Base-by-base conservation (phyloP, 2,797 vertebrate genomes). In the Orientallactaga sibirica region DNA sequence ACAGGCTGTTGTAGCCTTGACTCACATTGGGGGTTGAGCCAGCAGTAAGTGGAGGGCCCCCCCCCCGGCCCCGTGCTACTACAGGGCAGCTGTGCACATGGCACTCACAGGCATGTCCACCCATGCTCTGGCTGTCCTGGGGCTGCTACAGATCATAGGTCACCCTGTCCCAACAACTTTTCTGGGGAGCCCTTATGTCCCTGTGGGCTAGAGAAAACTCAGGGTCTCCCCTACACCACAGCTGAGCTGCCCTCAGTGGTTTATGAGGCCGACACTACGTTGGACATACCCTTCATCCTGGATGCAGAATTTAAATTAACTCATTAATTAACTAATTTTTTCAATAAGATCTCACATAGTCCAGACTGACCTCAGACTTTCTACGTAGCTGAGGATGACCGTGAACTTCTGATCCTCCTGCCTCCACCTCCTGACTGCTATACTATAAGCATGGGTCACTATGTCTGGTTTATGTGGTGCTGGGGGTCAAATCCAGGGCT, bases 231-330 rank as follows among this genome's bases (percentile, higher is more conserved):
- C 61, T 7, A 0, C 29, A 41, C 41, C 33, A 4, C 29, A 77
- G 20, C 4, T 2, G 24, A 20, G 12, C 55, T 7, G 8, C 0
- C 2, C 3, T 12, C 0, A 7, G n/a, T 24, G 1, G 2, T 0
- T 0, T 33, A 8, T 2, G 43, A 7, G 25, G 18, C 3, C 37
- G 89, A 64, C n/a, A 11, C 2, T 14, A 73, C 75, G 43, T 75
- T 25, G 37, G 62, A 12, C 37, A 11, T 29, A 37, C 29, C 20
- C 84, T 58, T 77, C 55, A 29, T 33, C 74, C 27, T 18, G 74
- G 37, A n/a, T 20, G 19, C 2, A 55, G 73, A 64, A 43, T 8
- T 58, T 16, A 58, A 58, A 58, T 58, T 58, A 58, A 58, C 11
- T 16, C 14, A 16, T 12, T 55, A 55, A 55, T 15, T 55, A 55